A percentile compares a stretch with the other conserved stretches of the same genome.
Conservation (phyloP, 2,888 invertebrate species). For the Brenthis ino region DNA sequence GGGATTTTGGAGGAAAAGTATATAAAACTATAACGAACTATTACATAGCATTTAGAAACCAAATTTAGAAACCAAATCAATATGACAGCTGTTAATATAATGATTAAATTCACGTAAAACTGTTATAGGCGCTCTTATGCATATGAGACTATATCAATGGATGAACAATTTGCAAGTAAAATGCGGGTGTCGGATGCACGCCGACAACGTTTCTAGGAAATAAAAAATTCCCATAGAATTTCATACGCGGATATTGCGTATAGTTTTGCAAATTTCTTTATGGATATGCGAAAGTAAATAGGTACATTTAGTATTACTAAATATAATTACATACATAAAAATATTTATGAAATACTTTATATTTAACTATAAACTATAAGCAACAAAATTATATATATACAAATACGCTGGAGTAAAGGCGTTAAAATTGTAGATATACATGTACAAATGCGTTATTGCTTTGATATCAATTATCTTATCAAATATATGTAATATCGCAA, state of each 20-base stretch:
- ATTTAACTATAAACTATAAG: no score
- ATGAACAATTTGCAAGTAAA: conserved; percentile 80
- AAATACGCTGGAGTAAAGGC: no score
- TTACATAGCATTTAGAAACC: no score
- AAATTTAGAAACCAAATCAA: no score
- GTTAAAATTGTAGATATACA: no score
- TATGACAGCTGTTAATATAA: conserved; percentile 19
- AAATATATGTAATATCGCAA: no score
- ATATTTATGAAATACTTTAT: no score
- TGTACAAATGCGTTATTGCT: no score
- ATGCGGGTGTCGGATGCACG: conserved; percentile 68
- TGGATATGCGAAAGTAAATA: background rate
- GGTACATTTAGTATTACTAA: background rate
- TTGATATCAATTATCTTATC: no score
- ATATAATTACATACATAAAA: no score
- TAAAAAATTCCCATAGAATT: conserved; percentile 52
- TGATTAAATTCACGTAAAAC: conserved; percentile 40
- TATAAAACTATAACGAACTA: no score
- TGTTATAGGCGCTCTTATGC: conserved; percentile 41
- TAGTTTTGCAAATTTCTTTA: conserved; percentile 18
- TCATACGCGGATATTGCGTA: conserved; percentile 55
- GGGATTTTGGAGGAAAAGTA: background rate
- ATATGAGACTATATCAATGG: conserved; percentile 60
- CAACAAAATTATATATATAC: no score
- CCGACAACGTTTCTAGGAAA: conserved; percentile 52